Percentiles rank a stretch among this genome's conserved stretches.
Conservation (phyloP, 2,113 vertebrate species). For the Apteryx mantelli region DNA sequence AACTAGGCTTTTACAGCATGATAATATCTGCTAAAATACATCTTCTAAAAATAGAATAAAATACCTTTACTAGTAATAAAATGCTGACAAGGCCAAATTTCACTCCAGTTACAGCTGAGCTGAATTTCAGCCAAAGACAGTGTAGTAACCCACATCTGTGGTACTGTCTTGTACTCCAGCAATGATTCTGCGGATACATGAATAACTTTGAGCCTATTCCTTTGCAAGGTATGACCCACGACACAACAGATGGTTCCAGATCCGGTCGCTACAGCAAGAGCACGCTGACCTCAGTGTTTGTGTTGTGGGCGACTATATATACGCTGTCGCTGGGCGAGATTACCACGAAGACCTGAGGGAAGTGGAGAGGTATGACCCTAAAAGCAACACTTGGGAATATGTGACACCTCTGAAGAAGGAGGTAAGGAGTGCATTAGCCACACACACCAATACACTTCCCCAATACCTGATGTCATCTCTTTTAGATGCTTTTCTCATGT, state of each 20-base stretch:
- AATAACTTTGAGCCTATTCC: constrained; percentile 18
- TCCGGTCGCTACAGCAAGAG: constrained; percentile 91
- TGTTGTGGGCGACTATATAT: constrained; percentile 86
- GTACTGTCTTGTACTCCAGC: constrained; percentile 15
- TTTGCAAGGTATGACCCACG: constrained; percentile 91
- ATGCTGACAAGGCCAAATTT: constrained; percentile 28
- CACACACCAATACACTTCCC: not conserved
- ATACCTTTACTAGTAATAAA: constrained; percentile 45
- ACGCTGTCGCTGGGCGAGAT: constrained; percentile 92
- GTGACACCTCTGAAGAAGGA: constrained; percentile 88
- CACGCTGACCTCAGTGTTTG: constrained; percentile 94
- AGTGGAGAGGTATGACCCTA: constrained; percentile 94
- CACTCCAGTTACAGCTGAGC: not conserved
- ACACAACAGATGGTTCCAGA: constrained; percentile 93
- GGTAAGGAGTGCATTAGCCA: constrained; percentile 75
- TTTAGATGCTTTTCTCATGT: not conserved
- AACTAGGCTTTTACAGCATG: not conserved
- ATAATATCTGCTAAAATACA: constrained; percentile 33
- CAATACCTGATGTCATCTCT: not conserved
- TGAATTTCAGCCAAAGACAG: not conserved
- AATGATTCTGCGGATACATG: not conserved
- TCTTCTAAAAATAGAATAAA: constrained; percentile 46
- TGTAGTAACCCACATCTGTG: not conserved
- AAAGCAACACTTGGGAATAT: constrained; percentile 91
- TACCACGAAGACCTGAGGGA: constrained; percentile 89